Percentiles rank a stretch among this genome's conserved stretches.
These are phyloP conservation scores for Hydriomena furcata DNA, from an alignment of 2,888 invertebrate genomes.

Conservation along the genomic window DNA sequence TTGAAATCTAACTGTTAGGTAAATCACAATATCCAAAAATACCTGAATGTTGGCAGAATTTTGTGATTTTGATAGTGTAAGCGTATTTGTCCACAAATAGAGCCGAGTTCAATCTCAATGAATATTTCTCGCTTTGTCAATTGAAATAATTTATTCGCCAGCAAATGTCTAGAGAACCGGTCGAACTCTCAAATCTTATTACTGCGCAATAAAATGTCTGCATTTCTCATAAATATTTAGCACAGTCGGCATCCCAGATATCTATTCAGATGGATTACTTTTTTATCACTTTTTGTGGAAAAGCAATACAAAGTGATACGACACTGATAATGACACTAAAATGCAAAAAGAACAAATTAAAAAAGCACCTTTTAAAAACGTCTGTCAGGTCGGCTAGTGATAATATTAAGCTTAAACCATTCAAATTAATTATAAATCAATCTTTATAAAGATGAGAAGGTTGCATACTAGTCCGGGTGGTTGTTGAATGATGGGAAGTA, in stretches of 20 bases:
- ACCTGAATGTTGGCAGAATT: no score
- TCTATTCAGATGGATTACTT: constrained; percentile 14
- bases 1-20: no score
- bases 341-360: no score
- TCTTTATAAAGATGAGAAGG: no score
- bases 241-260: constrained; percentile 8
- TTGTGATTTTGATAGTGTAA: not conserved
- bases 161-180: constrained; percentile 16
- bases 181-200: constrained; percentile 31
- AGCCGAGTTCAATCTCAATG: constrained; percentile 13
- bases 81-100: not conserved
- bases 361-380: no score
- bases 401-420: no score
- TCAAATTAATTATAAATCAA: no score
- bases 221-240: constrained; percentile 38
- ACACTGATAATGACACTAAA: no score
- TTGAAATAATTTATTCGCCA: constrained; percentile 16
- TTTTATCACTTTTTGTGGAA: not conserved
- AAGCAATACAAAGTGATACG: not conserved
- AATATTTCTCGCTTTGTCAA: constrained; percentile 13
- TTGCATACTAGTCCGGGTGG: no score
- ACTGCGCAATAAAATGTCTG: constrained; percentile 33
- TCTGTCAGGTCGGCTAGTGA: no score
- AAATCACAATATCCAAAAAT: no score
- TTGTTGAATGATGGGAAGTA: no score